Conservation (phyloP, 2,797 vertebrate genomes). For the Ctenopoma kingsleyae region DNA sequence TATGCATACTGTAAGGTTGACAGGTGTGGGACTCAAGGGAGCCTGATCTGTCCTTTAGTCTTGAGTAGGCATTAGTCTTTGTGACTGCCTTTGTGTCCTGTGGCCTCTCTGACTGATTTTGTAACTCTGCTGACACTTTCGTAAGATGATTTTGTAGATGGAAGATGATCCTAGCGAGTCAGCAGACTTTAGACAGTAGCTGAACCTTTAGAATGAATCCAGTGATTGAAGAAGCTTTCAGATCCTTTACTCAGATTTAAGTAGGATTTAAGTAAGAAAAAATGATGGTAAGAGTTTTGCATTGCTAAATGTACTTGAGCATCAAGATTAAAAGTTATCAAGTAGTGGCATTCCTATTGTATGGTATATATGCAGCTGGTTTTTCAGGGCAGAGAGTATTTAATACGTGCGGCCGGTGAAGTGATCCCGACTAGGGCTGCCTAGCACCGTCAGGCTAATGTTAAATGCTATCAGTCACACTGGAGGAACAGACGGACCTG, state of each 20-base stretch:
- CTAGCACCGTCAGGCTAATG: too few species aligned
- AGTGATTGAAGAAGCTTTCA: background rate
- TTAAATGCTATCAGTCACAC: too few species aligned
- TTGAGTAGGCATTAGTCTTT: conserved; percentile 41
- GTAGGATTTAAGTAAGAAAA: too few species aligned
- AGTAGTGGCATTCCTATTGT: too few species aligned
- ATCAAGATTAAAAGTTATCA: too few species aligned
- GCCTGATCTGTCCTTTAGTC: conserved; percentile 43
- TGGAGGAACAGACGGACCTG: too few species aligned
- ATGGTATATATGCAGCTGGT: too few species aligned
- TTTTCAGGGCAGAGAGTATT: too few species aligned
- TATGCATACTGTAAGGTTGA: conserved; percentile 53
- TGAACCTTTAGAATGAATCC: background rate
- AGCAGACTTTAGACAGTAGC: background rate
- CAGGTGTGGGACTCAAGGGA: conserved; percentile 42
- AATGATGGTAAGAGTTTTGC: background rate
- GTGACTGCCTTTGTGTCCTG: conserved; percentile 23
- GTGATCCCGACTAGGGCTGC: too few species aligned
- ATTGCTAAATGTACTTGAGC: background rate
- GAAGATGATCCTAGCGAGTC: background rate
- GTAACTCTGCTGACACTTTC: conserved; percentile 15
- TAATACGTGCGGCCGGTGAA: too few species aligned
- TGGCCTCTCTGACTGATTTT: conserved; percentile 20
- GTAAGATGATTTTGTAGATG: background rate
- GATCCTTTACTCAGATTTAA: too few species aligned